Base-by-base conservation (phyloP, 2,797 vertebrate species). In the Dromococcyx pavoninus region DNA sequence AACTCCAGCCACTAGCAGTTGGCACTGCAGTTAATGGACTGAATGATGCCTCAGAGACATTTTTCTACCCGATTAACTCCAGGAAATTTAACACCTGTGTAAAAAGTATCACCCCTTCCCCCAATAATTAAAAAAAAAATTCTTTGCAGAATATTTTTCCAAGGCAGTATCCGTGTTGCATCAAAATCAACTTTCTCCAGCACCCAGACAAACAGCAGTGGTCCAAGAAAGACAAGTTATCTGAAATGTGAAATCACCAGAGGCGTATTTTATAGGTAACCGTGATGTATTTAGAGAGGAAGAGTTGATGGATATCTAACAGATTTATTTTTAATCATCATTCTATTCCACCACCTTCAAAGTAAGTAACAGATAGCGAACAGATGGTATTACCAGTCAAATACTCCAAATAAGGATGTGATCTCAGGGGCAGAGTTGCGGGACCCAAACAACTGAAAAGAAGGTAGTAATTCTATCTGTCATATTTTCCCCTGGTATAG, bases 11-110 rank as follows among this genome's bases (percentile, higher is more conserved):
- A 51, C n/a, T 94, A 88, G 84, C 76, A 93, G 54, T 76, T 95
- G 78, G 94, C 83, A 69, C n/a, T 94, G 79, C 82, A 94, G 76
- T 95, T 96, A 96, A 89, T 94, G 94, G 91, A 74, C 69, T 13
- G 18, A 96, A 86, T 75, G 89, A 94, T 81, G 95, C 86, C 92
- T 97, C 77, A 92, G 77, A 95, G 94, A 79, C 79, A 57, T 94
- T 95, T 96, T 97, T 95, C 91, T 82, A 57, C 79, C 43, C 4
- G 22, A 95, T 97, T 97, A 97, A 96, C 91, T 94, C 56, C 88
- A 86, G 93, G 77, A 96, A 97, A 94, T 94, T 89, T 93, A 90
- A 80, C 92, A 92, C 91, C 95, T 94, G 92, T 92, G 46, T 80
- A 80, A 93, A 96, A 97, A 85, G 35, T 61, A 19, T 56, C 51